Evolutionary conservation across 2,113 vertebrate genomes (phyloP).

Genomic region (Tichodroma muraria): DNA sequence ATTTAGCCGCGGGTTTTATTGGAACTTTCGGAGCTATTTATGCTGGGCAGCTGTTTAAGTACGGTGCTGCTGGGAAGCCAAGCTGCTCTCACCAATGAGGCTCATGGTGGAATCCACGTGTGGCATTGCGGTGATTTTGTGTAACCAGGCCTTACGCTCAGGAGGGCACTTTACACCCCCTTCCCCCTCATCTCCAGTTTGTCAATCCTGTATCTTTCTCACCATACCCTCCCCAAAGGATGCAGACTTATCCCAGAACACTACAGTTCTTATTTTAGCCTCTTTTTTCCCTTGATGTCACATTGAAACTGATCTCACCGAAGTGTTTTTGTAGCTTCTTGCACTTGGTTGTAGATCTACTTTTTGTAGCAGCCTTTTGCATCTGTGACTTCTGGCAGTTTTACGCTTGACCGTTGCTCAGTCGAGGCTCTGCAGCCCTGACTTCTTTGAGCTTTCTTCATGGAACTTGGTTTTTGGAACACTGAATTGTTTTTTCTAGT

Average conservation of each 20-base stretch:
- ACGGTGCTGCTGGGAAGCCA: neutral
- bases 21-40: neutral
- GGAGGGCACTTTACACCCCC: neutral
- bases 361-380: neutral
- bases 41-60: neutral
- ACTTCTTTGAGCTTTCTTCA: neutral
- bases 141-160: neutral
- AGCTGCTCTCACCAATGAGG: neutral
- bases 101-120: neutral
- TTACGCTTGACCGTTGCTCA: neutral
- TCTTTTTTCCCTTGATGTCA: neutral
- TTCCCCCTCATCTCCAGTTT: neutral
- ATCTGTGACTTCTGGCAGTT: neutral
- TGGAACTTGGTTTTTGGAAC: neutral
- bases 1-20: neutral
- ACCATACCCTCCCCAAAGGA: neutral
- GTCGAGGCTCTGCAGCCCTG: neutral
- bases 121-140: neutral
- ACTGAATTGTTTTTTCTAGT: neutral
- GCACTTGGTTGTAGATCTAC: neutral
- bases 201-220: neutral
- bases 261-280: neutral
- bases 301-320: neutral
- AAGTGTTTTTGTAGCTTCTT: neutral
- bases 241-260: neutral